A percentile compares a stretch with the other conserved stretches of the same genome.
Evolutionary conservation across 2,888 invertebrate species (phyloP).

Genomic region (Andrena trimmerana): DNA sequence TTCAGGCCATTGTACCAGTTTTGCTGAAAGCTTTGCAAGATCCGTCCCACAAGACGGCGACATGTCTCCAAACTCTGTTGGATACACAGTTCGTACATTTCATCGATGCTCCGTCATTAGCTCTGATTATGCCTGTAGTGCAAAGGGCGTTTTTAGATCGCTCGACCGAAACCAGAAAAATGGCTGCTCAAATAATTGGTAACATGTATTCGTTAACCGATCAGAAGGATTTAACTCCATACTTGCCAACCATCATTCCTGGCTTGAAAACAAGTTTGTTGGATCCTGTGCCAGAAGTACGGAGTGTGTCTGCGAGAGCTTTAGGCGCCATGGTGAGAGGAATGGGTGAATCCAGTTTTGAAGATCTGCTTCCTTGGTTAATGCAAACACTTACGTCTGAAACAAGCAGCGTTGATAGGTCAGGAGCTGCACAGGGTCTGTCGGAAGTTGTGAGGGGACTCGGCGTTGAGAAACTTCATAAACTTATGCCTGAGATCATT

Average conservation of each 20-base stretch:
- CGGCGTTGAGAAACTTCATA: conserved; percentile 97
- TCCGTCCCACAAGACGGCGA: conserved; percentile 97
- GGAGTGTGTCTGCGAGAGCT: conserved; percentile 97
- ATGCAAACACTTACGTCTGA: conserved; percentile 99
- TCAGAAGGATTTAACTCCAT: conserved; percentile 98
- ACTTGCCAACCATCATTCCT: conserved; percentile 97
- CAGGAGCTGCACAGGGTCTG: conserved; percentile 98
- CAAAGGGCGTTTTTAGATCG: conserved; percentile 99
- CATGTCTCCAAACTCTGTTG: conserved; percentile 96
- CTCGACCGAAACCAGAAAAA: conserved; percentile 98
- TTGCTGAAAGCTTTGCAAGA: conserved; percentile 97
- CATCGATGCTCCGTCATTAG: conserved; percentile 99
- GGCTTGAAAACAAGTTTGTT: conserved; percentile 97
- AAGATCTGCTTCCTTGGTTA: conserved; percentile 98
- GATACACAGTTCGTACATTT: conserved; percentile 99
- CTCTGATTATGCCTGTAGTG: conserved; percentile 99
- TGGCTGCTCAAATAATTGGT: conserved; percentile 99
- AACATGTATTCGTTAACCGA: conserved; percentile 99
- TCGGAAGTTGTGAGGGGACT: conserved; percentile 98
- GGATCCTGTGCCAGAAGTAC: conserved; percentile 98
- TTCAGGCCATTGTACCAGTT: conserved; percentile 96
- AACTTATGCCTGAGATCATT: conserved; percentile 99
- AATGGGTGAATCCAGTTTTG: conserved; percentile 98
- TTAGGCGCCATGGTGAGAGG: conserved; percentile 99
- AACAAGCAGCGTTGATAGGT: conserved; percentile 96